Conservation (phyloP, 1,140 invertebrate genomes). For the Catajapyx aquilonaris region DNA sequence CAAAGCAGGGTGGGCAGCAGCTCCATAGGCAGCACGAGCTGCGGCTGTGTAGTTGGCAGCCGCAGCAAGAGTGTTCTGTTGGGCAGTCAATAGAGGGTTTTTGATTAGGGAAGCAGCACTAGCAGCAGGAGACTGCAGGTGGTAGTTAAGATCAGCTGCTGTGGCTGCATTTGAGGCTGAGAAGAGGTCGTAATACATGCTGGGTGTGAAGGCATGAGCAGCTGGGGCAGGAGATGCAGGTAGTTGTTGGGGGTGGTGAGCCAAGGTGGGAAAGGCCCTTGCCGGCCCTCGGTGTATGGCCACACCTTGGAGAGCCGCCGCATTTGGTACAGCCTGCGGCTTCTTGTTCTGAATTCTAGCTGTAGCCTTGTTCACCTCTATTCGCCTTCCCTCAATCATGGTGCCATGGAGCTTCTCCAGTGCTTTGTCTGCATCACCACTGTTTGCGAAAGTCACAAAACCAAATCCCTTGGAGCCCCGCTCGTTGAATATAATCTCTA, state of each 20-base stretch:
- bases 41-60: neutral
- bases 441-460: constrained; percentile 41
- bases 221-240: no score
- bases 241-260: no score
- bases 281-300: no score
- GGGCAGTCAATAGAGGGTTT: neutral
- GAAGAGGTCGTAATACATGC: no score
- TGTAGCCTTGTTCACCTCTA: constrained; percentile 35
- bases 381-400: constrained; percentile 40
- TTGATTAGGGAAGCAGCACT: neutral
- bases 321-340: no score
- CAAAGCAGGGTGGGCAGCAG: neutral
- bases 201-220: no score
- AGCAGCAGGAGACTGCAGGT: neutral
- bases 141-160: no score
- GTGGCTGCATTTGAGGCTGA: no score
- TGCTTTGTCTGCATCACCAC: constrained; percentile 35
- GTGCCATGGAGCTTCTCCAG: constrained; percentile 38
- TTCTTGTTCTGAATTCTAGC: no score
- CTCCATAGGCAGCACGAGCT: neutral
- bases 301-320: no score
- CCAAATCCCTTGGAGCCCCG: constrained; percentile 42
- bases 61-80: neutral
- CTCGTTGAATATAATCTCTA: constrained; percentile 44
- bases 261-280: no score